These are phyloP conservation scores for Clivina fossor DNA, from an alignment of 2,888 invertebrate species.

Conservation along the genomic window DNA sequence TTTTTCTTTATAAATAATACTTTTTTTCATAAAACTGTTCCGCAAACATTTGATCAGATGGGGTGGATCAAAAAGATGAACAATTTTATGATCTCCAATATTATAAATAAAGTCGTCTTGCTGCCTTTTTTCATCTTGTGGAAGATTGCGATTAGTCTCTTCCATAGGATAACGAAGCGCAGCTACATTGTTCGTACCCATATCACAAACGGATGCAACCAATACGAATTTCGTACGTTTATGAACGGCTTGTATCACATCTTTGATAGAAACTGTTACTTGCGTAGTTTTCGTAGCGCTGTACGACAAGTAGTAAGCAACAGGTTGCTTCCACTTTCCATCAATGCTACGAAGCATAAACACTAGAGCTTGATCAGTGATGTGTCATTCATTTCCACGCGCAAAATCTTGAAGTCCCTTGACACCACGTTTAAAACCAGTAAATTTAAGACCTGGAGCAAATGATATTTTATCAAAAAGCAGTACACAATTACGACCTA, in stretches of 20 bases:
- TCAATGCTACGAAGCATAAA: slow-evolving; percentile 4
- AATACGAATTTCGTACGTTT: not conserved
- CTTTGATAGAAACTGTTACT: not conserved
- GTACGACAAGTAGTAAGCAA: not conserved
- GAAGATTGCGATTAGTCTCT: too few species aligned
- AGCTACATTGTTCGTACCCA: not conserved
- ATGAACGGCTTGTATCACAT: not conserved
- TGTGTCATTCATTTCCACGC: not conserved
- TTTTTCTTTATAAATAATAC: slow-evolving; percentile 15
- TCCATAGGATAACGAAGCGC: not conserved
- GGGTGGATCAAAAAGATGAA: slow-evolving; percentile 9
- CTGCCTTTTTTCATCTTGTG: too few species aligned
- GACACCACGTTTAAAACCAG: not conserved
- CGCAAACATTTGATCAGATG: slow-evolving; percentile 4
- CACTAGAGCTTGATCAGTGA: not conserved
- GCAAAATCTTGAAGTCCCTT: too few species aligned
- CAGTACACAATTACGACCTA: too few species aligned
- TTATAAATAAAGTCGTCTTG: slow-evolving; percentile 6
- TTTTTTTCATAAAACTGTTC: slow-evolving; percentile 11
- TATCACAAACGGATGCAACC: slow-evolving; percentile 1
- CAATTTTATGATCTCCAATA: not conserved
- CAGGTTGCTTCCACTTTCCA: too few species aligned
- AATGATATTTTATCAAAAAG: too few species aligned
- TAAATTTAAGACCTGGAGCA: too few species aligned
- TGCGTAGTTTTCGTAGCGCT: not conserved